A percentile compares a stretch with the other conserved stretches of the same genome.
phyloP scores from a whole-genome alignment of 2,113 vertebrate genomes.

The Drymodes brunneopygia region DNA sequence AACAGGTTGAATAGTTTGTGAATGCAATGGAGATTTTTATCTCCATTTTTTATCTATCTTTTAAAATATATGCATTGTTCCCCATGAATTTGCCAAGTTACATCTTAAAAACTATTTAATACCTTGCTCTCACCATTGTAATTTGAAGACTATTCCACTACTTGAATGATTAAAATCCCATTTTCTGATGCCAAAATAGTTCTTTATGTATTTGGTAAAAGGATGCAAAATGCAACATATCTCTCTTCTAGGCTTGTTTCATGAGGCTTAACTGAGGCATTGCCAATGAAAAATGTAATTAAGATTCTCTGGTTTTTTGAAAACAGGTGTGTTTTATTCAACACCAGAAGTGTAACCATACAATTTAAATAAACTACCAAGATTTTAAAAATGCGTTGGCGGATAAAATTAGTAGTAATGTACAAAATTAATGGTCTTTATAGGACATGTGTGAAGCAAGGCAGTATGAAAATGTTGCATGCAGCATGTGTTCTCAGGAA shows the following conservation, averaged over 20 bases:
- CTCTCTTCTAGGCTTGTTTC: neutral
- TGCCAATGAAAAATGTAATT: neutral
- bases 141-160: neutral
- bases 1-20: neutral
- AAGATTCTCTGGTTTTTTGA: neutral
- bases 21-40: neutral
- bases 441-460: neutral
- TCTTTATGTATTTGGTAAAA: neutral
- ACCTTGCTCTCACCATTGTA: neutral
- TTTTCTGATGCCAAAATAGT: neutral
- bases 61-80: neutral
- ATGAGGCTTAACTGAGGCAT: neutral
- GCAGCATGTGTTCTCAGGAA: neutral
- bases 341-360: neutral
- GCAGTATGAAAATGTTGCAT: neutral
- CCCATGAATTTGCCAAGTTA: neutral
- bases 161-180: neutral
- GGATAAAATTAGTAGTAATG: neutral
- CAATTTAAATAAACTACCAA: neutral
- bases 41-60: too few species aligned
- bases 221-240: neutral
- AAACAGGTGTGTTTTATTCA: neutral
- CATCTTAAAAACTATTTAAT: neutral
- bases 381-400: neutral
- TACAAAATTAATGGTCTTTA: neutral